These are phyloP conservation scores for Panagrolaimus sp. DNA, from an alignment of 1,140 invertebrate genomes.

Conservation along the genomic window DNA sequence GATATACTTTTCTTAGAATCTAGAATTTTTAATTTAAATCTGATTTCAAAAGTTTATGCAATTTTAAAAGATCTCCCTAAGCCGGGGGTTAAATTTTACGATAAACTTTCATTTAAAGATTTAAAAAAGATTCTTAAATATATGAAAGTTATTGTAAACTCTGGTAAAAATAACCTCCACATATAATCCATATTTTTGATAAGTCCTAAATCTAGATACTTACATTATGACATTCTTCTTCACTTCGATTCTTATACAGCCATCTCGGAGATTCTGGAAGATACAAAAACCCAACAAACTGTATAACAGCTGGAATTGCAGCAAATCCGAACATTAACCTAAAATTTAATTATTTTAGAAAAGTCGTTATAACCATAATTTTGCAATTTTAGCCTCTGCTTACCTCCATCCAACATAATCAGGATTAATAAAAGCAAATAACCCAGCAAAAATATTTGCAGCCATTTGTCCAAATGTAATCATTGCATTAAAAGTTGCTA, in stretches of 20 bases:
- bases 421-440: slow-evolving; percentile 60
- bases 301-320: slow-evolving; percentile 64
- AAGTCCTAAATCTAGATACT: not conserved
- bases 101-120: too few relatives aligned
- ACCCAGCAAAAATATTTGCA: slow-evolving; percentile 63
- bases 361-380: too few relatives aligned
- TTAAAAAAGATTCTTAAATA: too few relatives aligned
- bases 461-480: slow-evolving; percentile 63
- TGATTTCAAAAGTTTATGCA: too few relatives aligned
- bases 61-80: too few relatives aligned
- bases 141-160: too few relatives aligned
- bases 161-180: too few relatives aligned
- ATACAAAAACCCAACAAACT: slow-evolving; percentile 65
- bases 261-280: slow-evolving; percentile 67
- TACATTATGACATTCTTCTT: slow-evolving; percentile 60
- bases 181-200: too few relatives aligned
- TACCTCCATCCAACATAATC: slow-evolving; percentile 61
- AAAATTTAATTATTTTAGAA: too few relatives aligned
- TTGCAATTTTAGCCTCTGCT: too few relatives aligned
- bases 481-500: slow-evolving; percentile 64
- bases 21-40: too few relatives aligned
- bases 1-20: slow-evolving; percentile 53
- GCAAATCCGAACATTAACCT: slow-evolving; percentile 66
- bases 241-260: slow-evolving; percentile 60
- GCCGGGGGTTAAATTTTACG: too few relatives aligned